Evolutionary conservation across 2,888 invertebrate species (phyloP).

Genomic region (Nomada fabriciana): DNA sequence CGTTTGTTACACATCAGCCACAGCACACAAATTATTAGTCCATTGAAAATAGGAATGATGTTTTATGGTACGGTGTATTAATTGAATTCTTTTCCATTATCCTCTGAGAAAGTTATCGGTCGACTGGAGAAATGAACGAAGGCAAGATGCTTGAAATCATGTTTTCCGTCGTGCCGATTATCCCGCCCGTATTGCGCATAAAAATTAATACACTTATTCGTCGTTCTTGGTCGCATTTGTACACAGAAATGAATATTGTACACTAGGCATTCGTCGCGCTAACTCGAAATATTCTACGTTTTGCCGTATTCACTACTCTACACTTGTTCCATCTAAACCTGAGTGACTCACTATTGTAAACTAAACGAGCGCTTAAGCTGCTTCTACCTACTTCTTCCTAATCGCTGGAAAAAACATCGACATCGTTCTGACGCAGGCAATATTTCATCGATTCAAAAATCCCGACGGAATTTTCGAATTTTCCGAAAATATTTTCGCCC

Average conservation of each 20-base stretch:
- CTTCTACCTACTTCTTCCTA: conserved; percentile 30
- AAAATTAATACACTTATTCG: no score
- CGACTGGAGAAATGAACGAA: background rate
- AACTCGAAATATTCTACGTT: no score
- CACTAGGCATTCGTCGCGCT: no score
- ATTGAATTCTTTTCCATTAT: background rate
- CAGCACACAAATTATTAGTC: conserved; percentile 3
- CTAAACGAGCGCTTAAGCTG: conserved; percentile 20
- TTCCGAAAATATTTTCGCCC: background rate
- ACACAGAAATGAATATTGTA: no score
- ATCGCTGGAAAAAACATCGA: background rate
- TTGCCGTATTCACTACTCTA: conserved; percentile 4
- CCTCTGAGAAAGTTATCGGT: background rate
- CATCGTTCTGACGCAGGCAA: conserved; percentile 10
- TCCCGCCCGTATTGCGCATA: no score
- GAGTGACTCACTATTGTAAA: background rate
- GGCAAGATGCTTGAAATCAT: background rate
- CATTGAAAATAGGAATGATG: background rate
- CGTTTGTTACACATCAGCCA: background rate
- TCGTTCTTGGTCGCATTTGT: no score
- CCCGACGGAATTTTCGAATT: background rate
- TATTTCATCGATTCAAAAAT: background rate
- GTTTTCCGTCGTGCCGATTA: no score
- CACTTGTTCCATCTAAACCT: background rate
- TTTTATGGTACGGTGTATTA: background rate